These are phyloP conservation scores for Heliconius eleuchia DNA, from an alignment of 1,140 invertebrate species.

Conservation along the genomic window DNA sequence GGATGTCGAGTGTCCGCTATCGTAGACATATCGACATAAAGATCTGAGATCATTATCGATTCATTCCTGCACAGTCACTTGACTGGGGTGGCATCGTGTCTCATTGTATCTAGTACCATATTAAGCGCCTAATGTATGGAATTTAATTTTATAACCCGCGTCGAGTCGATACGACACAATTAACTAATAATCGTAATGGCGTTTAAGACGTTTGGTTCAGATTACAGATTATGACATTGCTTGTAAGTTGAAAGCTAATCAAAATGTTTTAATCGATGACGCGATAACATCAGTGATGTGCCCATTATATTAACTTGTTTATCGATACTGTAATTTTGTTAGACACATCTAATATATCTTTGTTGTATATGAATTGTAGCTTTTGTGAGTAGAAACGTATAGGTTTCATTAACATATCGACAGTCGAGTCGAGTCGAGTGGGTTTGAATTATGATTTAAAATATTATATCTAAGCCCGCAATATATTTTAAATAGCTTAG, in stretches of 20 bases:
- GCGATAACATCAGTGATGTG: constrained; percentile 70
- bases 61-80: constrained; percentile 77
- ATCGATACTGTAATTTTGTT: constrained; percentile 35
- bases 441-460: neutral
- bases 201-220: constrained; percentile 66
- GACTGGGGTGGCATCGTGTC: constrained; percentile 77
- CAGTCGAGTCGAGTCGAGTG: too few species aligned
- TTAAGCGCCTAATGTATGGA: constrained; percentile 76
- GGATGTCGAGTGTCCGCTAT: constrained; percentile 74
- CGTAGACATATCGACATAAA: constrained; percentile 67
- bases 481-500: neutral
- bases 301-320: constrained; percentile 35
- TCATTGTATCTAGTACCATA: constrained; percentile 74
- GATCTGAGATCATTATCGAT: constrained; percentile 76
- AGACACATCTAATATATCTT: constrained; percentile 13
- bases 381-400: neutral
- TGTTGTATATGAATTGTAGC: neutral
- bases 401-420: neutral
- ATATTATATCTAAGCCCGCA: neutral
- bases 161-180: constrained; percentile 57
- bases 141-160: constrained; percentile 70
- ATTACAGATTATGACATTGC: constrained; percentile 73
- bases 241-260: constrained; percentile 80
- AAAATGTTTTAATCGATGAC: constrained; percentile 81
- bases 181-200: constrained; percentile 55